phyloP scores from a whole-genome alignment of 2,888 invertebrate genomes.

The Mesopsocus fuscifrons region DNA sequence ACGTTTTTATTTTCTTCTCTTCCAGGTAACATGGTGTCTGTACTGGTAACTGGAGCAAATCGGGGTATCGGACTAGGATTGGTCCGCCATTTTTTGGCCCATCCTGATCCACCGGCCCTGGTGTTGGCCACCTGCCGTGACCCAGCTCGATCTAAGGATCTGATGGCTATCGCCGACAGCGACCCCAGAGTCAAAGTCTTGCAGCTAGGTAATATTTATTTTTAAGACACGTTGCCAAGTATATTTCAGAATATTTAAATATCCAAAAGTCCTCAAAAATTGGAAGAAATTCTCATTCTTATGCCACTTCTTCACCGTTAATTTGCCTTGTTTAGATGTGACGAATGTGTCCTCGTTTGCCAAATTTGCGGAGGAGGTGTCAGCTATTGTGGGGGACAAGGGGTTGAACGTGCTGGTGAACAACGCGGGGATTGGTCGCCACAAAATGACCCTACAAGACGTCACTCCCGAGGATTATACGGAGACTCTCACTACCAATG shows the following conservation, averaged over 20 bases:
- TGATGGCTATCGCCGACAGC: neutral
- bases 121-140: neutral
- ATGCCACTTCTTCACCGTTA: too few species aligned
- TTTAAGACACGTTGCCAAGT: too few species aligned
- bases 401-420: neutral
- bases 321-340: too few species aligned
- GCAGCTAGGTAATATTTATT: neutral
- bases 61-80: neutral
- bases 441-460: neutral
- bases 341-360: too few species aligned
- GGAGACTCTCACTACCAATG: neutral
- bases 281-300: too few species aligned
- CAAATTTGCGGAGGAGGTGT: too few species aligned
- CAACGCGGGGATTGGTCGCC: neutral
- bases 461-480: neutral
- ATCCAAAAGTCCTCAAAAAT: too few species aligned
- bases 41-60: neutral
- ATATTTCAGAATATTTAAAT: too few species aligned
- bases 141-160: neutral
- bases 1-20: too few species aligned
- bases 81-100: neutral
- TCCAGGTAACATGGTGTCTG: constrained; percentile 6
- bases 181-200: neutral
- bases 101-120: neutral
- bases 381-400: neutral